Base-by-base conservation (phyloP, 2,888 invertebrate genomes). In the Lasioglossum lativentre region DNA sequence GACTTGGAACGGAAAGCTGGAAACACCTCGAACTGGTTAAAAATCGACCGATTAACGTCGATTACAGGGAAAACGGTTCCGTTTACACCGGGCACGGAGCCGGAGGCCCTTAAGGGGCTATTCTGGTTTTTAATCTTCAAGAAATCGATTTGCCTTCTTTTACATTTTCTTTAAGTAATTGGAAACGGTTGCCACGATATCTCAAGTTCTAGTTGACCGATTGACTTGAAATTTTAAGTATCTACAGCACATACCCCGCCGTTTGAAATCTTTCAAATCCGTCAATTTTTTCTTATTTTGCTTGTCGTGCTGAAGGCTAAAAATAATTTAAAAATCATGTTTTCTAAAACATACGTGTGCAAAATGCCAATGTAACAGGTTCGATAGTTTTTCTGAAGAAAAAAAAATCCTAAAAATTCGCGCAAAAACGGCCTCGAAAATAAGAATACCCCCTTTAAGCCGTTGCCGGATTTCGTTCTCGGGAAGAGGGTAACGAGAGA, bases 401-500 rank as follows among this genome's bases (percentile, higher is more conserved):
- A 52, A 52, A 47, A 52, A 52, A n/a, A 8, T 10, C 23, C 10
- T n/a, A 52, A 52, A 52, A 52, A n/a, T 52, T 52, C n/a, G 23
- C 52, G 52, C n/a, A n/a, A n/a, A 23, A 52, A 52, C 52, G 10
- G 2, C 52, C 52, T 52, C n/a, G 3, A 52, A n/a, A 52, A 52
- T 23, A 10, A 52, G 52, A 52, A 23, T n/a, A 10, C 10, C 52
- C 10, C 4, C n/a, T 52, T n/a, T n/a, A 4, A 52, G 4, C 10
- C 52, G 23, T 23, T 10, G 63, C 30, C 47, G 66, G 76, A 83
- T 75, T 63, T 82, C 75, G 71, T 71, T 52, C 78, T 82, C 63
- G 34, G 27, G 16, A 16, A 30, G 59, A n/a, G 47, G 19, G 3
- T 52, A 3, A n/a, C 4, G 38, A 6, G 38, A 4, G 10, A 19